Base-by-base conservation (phyloP, 2,113 vertebrate genomes). In the Neogale vison region DNA sequence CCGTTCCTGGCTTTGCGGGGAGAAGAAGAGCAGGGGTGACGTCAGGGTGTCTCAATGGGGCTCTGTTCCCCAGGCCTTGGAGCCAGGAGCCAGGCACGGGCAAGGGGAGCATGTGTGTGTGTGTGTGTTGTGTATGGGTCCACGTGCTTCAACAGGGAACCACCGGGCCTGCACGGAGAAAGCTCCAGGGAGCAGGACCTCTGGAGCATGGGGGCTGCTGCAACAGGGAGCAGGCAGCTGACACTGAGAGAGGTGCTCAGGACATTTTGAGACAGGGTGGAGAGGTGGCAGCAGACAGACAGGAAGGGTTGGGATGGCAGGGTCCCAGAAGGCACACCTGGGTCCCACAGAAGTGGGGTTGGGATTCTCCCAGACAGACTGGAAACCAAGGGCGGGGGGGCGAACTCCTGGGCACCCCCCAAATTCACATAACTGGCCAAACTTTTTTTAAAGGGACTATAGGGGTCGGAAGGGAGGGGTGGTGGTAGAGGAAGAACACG, bases 31-130 rank as follows among this genome's bases (percentile, higher is more conserved):
- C 94, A 67, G 91, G 97, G 97, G 98, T 98, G 98, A 98, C 98
- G 98, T 98, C 98, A 98, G 98, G 98, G 98, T 97, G 94, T 97
- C 98, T 98, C 98, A 98, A 98, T 98, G 98, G 98, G 96, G 97
- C 98, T 98, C 98, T 98, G 98, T 99, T 98, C 97, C 98, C 97
- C 93, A 96, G 96, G 97, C 97, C 97, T 95, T 96, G 84, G 84
- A 98, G 95, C 97, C 97, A 92, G 97, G 98, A 98, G 97, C 97
- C 97, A 98, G 98, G 97, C 97, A 98, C 96, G 93, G 94, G 95
- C 57, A 92, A 96, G 90, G 90, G 93, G 90, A 97, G 76, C 96
- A 81, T 98, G 97, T 96, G 90, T 97, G 83, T 87, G 83, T 87
- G 86, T 93, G 93, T 95, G 83, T 97, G 96, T 92, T 97, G 93